phyloP scores from a whole-genome alignment of 2,113 vertebrate species.

The Pagrus major region DNA sequence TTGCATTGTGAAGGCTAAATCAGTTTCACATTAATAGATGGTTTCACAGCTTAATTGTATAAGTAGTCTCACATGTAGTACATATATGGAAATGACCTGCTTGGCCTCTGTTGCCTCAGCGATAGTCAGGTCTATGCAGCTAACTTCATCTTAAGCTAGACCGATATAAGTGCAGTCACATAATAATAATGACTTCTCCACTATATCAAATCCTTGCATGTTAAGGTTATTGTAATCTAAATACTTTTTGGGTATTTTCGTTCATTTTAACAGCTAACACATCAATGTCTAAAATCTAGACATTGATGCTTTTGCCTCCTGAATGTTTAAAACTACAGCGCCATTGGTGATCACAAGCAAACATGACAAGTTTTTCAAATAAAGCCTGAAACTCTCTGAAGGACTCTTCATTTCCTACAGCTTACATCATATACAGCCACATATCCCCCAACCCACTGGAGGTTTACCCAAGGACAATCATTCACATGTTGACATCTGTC shows the following conservation, averaged over 20 bases:
- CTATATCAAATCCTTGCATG: background rate
- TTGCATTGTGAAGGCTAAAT: background rate
- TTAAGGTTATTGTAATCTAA: background rate
- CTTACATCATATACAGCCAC: conserved; percentile 64
- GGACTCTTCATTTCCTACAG: conserved; percentile 58
- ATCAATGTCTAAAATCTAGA: background rate
- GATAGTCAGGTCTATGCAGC: background rate
- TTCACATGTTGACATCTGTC: conserved; percentile 69
- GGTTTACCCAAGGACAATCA: conserved; percentile 69
- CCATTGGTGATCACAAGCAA: conserved; percentile 36
- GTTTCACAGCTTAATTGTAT: background rate
- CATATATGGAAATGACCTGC: background rate
- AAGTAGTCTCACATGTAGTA: background rate
- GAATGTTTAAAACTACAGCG: conserved; percentile 2
- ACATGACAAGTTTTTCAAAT: conserved; percentile 41
- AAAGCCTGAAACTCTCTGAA: conserved; percentile 44
- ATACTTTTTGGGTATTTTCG: background rate
- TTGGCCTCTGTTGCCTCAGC: background rate
- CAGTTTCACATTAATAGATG: background rate
- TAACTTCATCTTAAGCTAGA: background rate
- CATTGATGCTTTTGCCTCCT: background rate
- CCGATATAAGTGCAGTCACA: background rate
- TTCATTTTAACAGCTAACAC: background rate
- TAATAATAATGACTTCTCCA: background rate
- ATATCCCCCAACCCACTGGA: conserved; percentile 48